Base-by-base conservation (phyloP, 1,140 invertebrate genomes). In the Bombus waltoni region DNA sequence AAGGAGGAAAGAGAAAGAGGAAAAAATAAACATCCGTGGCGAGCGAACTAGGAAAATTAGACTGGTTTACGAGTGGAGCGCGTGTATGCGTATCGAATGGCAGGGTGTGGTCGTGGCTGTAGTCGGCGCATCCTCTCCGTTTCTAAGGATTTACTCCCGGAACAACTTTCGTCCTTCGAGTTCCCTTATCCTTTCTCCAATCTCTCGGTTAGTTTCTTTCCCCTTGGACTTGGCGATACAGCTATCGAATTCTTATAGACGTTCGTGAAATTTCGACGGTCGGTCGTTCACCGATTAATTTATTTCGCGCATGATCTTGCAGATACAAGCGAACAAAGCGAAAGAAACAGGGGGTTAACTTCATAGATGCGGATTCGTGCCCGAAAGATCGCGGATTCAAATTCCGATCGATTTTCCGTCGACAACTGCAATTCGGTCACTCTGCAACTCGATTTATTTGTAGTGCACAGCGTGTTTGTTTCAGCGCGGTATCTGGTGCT, bases 71-170 rank as follows among this genome's bases (percentile, higher is more conserved):
- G 59, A 62, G n/a, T 53, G 2, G 68, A 86, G 32, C 32, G 28
- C 71, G 81, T 89, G 82, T 90, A 77, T 72, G 82, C 77, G 81
- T 77, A 66, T 72, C 35, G 81, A 75, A 74, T 75, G 53, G 66
- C 65, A 89, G 88, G 88, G 86, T 83, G 88, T 89, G 75, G 85
- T 57, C 35, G 25, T 68, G 70, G 81, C 44, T 35, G 28, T 70
- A 57, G 68, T 74, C 78, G 88, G 65, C 86, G 71, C 88, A 85
- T 83, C 89, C 89, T 90, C 81, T 80, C 38, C 80, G 59, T n/a
- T 10, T 87, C 65, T 65, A 13, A 85, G 57, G 70, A 87, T 76
- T 80, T 88, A 57, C 82, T 83, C 88, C 53, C 78, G 18, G 47
- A 35, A 42, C 44, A 28, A 78, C 8, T 59, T 38, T 25, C 40